These are phyloP conservation scores for Larimichthys crocea DNA, from an alignment of 2,113 vertebrate genomes.

Conservation along the genomic window DNA sequence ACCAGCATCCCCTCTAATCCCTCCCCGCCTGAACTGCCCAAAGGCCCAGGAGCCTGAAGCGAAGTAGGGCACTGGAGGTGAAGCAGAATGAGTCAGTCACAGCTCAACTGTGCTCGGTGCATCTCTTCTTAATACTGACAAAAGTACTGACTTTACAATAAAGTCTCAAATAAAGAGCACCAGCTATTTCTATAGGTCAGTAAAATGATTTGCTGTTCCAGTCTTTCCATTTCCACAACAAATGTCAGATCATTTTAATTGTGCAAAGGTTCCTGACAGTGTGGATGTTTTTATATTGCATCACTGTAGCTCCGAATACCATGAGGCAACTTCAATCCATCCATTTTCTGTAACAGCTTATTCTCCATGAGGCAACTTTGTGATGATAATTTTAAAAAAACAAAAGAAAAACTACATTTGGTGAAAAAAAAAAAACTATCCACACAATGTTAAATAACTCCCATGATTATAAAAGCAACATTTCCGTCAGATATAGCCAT, in stretches of 20 bases:
- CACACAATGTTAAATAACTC: neutral
- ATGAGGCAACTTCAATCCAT: neutral
- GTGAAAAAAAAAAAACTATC: neutral
- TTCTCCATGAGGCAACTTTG: neutral
- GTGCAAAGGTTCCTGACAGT: neutral
- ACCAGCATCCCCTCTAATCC: constrained; percentile 69
- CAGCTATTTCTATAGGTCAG: too few relatives aligned
- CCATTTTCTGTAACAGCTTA: too few relatives aligned
- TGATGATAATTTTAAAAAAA: neutral
- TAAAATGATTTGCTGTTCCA: too few relatives aligned
- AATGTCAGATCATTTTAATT: neutral
- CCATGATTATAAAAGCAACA: neutral
- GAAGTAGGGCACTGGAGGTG: constrained; percentile 69
- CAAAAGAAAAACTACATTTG: neutral
- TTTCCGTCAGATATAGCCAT: neutral
- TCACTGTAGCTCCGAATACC: neutral
- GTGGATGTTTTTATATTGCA: neutral
- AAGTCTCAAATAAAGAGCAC: neutral
- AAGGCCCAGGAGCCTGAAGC: constrained; percentile 37
- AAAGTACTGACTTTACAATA: neutral
- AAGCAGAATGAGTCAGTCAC: constrained; percentile 32
- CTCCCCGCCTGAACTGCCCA: constrained; percentile 36
- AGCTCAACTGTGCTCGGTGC: neutral
- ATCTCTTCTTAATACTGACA: neutral
- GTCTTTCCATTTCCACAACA: too few relatives aligned